A percentile compares a stretch with the other conserved stretches of the same genome.
Evolutionary conservation across 1,140 invertebrate species (phyloP).

Genomic region (Leptonema lineaticorne): DNA sequence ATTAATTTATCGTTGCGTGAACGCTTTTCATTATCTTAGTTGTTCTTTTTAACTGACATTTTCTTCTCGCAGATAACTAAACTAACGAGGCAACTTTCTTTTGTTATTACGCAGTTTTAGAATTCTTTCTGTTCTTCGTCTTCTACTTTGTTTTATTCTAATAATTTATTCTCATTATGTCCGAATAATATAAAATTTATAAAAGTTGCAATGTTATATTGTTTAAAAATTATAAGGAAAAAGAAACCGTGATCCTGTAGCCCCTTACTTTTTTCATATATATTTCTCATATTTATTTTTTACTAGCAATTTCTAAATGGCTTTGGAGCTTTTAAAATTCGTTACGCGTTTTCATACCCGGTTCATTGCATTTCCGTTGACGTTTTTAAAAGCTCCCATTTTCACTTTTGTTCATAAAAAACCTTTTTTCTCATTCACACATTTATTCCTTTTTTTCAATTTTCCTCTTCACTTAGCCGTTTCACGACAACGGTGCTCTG

Average conservation of each 20-base stretch:
- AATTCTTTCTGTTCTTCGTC: no score
- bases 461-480: no score
- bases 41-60: not conserved
- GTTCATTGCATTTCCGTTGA: not conserved
- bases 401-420: not conserved
- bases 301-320: not conserved
- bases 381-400: not conserved
- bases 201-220: no score
- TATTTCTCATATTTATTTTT: no score
- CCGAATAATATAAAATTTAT: no score
- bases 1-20: not conserved
- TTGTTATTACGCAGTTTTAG: no score
- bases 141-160: no score
- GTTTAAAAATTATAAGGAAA: no score
- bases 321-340: not conserved
- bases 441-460: not conserved
- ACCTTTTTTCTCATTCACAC: no score
- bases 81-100: constrained; percentile 13
- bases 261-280: no score
- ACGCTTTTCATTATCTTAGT: not conserved
- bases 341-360: not conserved
- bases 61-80: not conserved
- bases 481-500: no score
- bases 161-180: constrained; percentile 5
- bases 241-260: no score